Evolutionary conservation across 1,140 invertebrate genomes (phyloP), one percentile per base, ranked within the genome.

Genomic region (Drosophila gunungcola): DNA sequence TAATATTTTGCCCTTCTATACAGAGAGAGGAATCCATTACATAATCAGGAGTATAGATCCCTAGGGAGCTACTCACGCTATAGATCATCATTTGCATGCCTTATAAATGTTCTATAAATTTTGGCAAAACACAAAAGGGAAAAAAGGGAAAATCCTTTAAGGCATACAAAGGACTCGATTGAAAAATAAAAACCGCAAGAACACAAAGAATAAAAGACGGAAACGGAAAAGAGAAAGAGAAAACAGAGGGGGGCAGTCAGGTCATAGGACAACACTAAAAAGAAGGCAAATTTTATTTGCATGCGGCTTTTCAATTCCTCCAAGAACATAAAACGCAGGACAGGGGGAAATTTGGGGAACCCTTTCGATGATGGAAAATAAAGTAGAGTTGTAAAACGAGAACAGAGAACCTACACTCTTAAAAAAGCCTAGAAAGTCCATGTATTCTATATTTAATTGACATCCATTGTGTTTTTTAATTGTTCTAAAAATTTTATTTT

Each of bases 311-410:
- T 88, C 83, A 86, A 83, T 86, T 88, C 83, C 74, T 82, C 72
- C 63, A 83, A 83, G 79, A 76, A 83, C 75, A 88, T 88, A 88
- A 88, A 88, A 88, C 72, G 63, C 42, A 63, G 42, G 57, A 43
- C 75, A 43, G 36, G 57, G 52, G 6, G 32, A 51, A 7, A 21
- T 43, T 45, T 36, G 52, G 76, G 79, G 60, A 88, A 88, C 83
- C 83, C 83, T 88, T 88, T 88, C 75, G 79, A 88, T 82, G 84
- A 86, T 88, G 83, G 70, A 75, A 88, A 86, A 88, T 79, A 88
- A 86, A 88, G 75, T 57, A 80, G 57, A 85, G 80, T 53, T 79
- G 80, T 80, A 84, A 85, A 80, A 49, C 63, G 11, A 52, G 55
- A 32, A 43, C 42, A 34, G 54, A 42, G 11, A 25, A 16, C 12